phyloP scores from a whole-genome alignment of 2,113 vertebrate species.

The Alosa alosa region DNA sequence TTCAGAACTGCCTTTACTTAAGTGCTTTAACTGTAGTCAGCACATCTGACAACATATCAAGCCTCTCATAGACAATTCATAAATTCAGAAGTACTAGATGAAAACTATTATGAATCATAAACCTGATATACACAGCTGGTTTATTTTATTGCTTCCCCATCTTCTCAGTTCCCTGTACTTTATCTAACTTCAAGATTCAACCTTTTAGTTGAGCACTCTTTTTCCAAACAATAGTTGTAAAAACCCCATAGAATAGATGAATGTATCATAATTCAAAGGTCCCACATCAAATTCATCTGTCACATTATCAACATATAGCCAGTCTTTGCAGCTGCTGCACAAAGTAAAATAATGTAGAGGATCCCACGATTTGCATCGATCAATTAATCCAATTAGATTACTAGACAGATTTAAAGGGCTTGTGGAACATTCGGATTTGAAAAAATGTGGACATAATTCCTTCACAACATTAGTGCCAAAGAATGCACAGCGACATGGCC shows the following conservation, averaged over 20 bases:
- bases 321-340: not conserved
- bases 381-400: not conserved
- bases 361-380: too few species aligned
- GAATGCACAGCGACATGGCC: not conserved
- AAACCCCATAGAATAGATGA: not conserved
- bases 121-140: not conserved
- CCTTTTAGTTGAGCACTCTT: not conserved
- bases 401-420: not conserved
- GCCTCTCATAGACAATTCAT: not conserved
- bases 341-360: not conserved
- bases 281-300: too few species aligned
- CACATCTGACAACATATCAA: not conserved
- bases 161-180: not conserved
- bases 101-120: not conserved
- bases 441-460: not conserved
- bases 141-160: constrained; percentile 1
- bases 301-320: not conserved
- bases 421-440: not conserved
- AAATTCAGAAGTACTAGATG: not conserved
- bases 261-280: not conserved
- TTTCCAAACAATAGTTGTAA: not conserved
- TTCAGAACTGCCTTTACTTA: not conserved
- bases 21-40: not conserved
- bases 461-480: not conserved
- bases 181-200: not conserved